phyloP scores from a whole-genome alignment of 37 sponge, comb jelly and placozoan genomes.

The Oscarella lobularis region DNA sequence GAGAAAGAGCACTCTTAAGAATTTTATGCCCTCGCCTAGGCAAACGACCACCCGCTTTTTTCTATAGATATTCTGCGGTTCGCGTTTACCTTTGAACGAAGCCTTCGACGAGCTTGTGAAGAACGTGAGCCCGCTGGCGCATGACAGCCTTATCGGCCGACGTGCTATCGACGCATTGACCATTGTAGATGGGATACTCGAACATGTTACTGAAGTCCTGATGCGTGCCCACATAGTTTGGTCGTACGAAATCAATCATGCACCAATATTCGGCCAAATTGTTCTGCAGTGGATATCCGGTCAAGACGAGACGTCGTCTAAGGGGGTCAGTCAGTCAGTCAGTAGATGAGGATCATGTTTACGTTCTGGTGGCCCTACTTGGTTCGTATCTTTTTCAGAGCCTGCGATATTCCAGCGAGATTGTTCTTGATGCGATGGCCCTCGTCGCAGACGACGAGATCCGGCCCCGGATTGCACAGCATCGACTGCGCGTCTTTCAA shows the following conservation, averaged over 20 bases:
- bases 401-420: slow-evolving; percentile 69
- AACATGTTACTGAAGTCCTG: slow-evolving; percentile 92
- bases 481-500: slow-evolving; percentile 57
- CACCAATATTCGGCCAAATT: slow-evolving; percentile 98
- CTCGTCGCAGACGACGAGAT: slow-evolving; percentile 95
- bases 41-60: neutral
- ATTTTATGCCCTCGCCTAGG: slow-evolving; percentile 73
- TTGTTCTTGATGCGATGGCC: slow-evolving; percentile 95
- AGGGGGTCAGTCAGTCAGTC: neutral
- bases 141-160: slow-evolving; percentile 30
- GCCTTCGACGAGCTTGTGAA: slow-evolving; percentile 33
- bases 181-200: slow-evolving; percentile 88
- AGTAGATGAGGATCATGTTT: neutral
- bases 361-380: slow-evolving; percentile 20
- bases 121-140: slow-evolving; percentile 37
- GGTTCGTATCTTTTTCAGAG: slow-evolving; percentile 79
- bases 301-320: slow-evolving; percentile 85
- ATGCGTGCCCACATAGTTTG: slow-evolving; percentile 92
- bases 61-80: neutral
- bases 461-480: slow-evolving; percentile 87
- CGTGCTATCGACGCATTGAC: slow-evolving; percentile 93
- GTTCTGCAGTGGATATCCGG: slow-evolving; percentile 98
- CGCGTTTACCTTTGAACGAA: slow-evolving; percentile 32
- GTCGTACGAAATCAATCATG: slow-evolving; percentile 99
- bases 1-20: slow-evolving; percentile 45